Base-by-base conservation (phyloP, 2,797 vertebrate genomes). In the Fistularia tabacaria region DNA sequence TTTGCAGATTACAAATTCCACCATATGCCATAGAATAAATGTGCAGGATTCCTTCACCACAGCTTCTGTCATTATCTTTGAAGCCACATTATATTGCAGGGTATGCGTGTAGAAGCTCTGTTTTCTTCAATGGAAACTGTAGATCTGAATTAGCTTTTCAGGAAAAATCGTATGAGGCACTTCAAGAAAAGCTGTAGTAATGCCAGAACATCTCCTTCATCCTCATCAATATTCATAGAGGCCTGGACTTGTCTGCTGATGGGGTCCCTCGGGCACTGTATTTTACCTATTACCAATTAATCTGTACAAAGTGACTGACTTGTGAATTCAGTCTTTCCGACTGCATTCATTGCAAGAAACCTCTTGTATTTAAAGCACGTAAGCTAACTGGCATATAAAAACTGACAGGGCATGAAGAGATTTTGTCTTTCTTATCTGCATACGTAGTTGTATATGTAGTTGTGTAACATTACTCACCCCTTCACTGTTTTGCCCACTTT, bases 401-500 rank as follows among this genome's bases (percentile, higher is more conserved):
- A 25, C 14, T 41, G 9, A 13, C 12, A 9, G 5, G 9, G 12
- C 10, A 43, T 42, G 36, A 25, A 11, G 15, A 13, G 40, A 8
- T 36, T 53, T 14, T 42, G 11, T 41, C 9, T 9, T 41, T 8
- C 41, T 25, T 25, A 37, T 58, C 10, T 8, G n/a, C 36, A 14
- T 51, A 5, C 25, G 5, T 25, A 25, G 25, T 25, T 25, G 25
- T 25, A 25, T 25, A 25, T 25, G 25, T 25, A 25, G 25, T 25
- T 56, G 38, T 57, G 41, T 45, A 46, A 37, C 38, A 36, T 58
- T 76, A 94, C 95, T 96, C 90, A 99, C 97, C 87, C 93, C 96
- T 90, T 98, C 94, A 9, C 83, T 77, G 85, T 85, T 93, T 68
- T 92, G 91, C 8, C 87, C 91, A 6, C 93, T 93, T 80, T 87